These are phyloP conservation scores for Keiferia lycopersicella DNA, from an alignment of 2,888 invertebrate species.

Conservation along the genomic window DNA sequence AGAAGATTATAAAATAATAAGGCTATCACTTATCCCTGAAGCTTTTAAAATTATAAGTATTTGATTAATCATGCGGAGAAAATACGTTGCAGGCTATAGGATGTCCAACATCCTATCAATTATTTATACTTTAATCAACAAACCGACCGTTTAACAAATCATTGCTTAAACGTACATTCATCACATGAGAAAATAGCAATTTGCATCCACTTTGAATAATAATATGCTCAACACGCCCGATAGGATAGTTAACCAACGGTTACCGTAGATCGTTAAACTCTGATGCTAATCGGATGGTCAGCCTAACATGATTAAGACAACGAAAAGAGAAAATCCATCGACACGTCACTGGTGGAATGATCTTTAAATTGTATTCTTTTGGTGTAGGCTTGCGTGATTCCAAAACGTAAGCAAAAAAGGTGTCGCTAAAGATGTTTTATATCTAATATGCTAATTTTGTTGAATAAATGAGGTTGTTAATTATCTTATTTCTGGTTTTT, in stretches of 20 bases:
- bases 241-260: background rate
- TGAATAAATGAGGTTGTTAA: background rate
- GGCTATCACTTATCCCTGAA: no score
- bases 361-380: constrained; percentile 11
- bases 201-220: constrained; percentile 20
- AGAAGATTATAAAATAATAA: no score
- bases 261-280: constrained; percentile 13
- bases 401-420: background rate
- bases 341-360: constrained; percentile 25
- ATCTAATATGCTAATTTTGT: background rate
- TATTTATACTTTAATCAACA: background rate
- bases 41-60: no score
- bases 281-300: constrained; percentile 1
- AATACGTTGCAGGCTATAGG: background rate
- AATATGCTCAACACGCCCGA: background rate
- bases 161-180: constrained; percentile 7
- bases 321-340: constrained; percentile 25
- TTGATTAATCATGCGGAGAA: no score
- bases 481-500: constrained; percentile 6
- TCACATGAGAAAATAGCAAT: constrained; percentile 13
- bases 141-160: background rate
- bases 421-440: background rate
- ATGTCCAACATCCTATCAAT: background rate
- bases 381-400: constrained; percentile 3
- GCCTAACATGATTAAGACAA: constrained; percentile 13